Percentiles rank a stretch among this genome's conserved stretches.
These are phyloP conservation scores for Cavia porcellus DNA, from an alignment of 2,113 vertebrate species.

Conservation along the genomic window DNA sequence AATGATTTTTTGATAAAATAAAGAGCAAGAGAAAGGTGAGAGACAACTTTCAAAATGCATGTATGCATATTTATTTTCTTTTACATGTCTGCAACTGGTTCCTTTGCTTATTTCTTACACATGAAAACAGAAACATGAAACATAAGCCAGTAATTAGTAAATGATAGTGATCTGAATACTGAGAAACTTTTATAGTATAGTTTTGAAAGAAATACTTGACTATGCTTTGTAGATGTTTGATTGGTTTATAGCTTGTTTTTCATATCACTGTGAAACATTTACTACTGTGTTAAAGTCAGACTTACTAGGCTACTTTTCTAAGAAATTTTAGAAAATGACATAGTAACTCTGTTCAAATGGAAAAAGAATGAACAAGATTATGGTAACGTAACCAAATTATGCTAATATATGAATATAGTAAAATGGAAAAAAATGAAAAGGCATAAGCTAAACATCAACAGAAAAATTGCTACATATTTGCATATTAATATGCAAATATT, in stretches of 20 bases:
- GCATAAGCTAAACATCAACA: background rate
- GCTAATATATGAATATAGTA: background rate
- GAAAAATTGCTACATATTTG: background rate
- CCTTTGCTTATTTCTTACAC: background rate
- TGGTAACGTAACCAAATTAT: background rate
- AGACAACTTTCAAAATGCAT: background rate
- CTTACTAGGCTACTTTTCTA: background rate
- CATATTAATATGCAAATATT: too few relatives aligned
- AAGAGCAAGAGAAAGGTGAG: background rate
- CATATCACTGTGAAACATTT: background rate
- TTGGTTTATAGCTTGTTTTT: background rate
- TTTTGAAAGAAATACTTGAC: constrained; percentile 10
- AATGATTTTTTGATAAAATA: constrained; percentile 13
- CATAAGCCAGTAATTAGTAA: background rate
- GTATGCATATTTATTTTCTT: background rate
- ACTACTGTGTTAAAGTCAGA: background rate
- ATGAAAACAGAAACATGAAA: constrained; percentile 23
- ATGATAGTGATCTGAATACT: background rate
- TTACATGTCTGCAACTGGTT: background rate
- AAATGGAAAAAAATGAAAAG: background rate
- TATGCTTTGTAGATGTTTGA: background rate
- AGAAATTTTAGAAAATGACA: constrained; percentile 27
- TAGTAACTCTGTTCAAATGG: background rate
- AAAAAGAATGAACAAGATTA: background rate
- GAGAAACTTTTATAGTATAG: background rate